A percentile compares a stretch with the other conserved stretches of the same genome.
Evolutionary conservation across 2,113 vertebrate genomes (phyloP).

Genomic region (Chionis minor): DNA sequence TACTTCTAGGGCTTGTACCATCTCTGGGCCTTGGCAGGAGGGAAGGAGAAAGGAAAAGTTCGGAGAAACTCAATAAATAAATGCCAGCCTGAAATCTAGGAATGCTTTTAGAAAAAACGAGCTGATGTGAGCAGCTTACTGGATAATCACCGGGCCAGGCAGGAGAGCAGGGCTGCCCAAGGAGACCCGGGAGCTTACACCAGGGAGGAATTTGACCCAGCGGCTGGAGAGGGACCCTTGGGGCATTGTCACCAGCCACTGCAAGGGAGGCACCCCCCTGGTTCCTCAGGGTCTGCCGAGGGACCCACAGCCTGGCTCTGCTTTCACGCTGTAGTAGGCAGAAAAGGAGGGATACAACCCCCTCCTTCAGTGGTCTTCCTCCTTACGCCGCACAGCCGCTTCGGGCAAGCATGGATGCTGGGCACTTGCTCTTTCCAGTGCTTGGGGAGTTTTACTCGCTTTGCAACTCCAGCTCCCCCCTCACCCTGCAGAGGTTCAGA

Average conservation of each 20-base stretch:
- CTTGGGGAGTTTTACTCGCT: not conserved
- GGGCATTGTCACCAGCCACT: not conserved
- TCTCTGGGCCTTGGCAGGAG: not conserved
- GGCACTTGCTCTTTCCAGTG: not conserved
- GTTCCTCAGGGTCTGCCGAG: not conserved
- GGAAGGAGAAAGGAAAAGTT: conserved; percentile 15
- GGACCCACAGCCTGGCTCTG: not conserved
- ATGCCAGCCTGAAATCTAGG: not conserved
- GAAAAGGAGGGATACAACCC: not conserved
- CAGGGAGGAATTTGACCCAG: not conserved
- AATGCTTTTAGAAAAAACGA: not conserved
- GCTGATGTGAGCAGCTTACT: not conserved
- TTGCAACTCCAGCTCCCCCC: not conserved
- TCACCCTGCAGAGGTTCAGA: fast-evolving
- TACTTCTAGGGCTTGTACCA: not conserved
- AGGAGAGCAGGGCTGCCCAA: not conserved
- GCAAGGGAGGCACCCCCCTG: not conserved
- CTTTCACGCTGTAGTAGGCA: fast-evolving
- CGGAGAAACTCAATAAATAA: conserved; percentile 12
- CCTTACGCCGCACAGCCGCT: fast-evolving
- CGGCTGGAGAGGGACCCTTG: not conserved
- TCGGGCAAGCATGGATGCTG: too few relatives aligned
- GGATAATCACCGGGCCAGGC: not conserved
- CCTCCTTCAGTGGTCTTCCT: fast-evolving
- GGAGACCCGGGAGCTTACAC: not conserved